phyloP scores from a whole-genome alignment of 2,797 vertebrate species.

The Arrhamphus sclerolepis region DNA sequence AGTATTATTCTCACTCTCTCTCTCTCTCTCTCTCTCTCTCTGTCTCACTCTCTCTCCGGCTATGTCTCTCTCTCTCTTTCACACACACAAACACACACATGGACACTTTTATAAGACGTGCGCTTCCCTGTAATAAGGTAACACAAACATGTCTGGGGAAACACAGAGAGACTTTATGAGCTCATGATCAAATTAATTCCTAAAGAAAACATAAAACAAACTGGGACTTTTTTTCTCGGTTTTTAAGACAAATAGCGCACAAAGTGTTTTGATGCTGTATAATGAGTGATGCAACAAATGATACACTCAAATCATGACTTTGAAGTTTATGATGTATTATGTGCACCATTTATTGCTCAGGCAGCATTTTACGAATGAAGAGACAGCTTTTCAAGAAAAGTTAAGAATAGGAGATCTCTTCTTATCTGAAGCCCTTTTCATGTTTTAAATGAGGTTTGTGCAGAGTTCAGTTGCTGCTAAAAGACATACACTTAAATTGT shows the following conservation, averaged over 20 bases:
- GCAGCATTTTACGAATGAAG: neutral
- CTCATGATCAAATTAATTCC: constrained; percentile 66
- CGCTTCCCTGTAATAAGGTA: constrained; percentile 78
- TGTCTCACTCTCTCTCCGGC: constrained; percentile 16
- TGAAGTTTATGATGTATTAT: constrained; percentile 21
- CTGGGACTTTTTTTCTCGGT: constrained; percentile 49
- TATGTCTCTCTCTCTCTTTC: constrained; percentile 11
- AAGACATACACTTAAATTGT: no score
- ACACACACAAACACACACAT: constrained; percentile 26
- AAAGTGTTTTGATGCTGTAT: neutral
- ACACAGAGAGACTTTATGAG: constrained; percentile 68
- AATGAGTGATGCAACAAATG: constrained; percentile 1
- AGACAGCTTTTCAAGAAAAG: neutral
- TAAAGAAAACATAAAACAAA: constrained; percentile 64
- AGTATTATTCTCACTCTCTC: constrained; percentile 35
- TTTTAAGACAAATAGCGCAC: constrained; percentile 23
- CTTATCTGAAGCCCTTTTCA: no score
- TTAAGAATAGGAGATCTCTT: neutral
- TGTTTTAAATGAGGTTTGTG: no score
- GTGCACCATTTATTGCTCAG: neutral
- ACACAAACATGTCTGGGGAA: constrained; percentile 73
- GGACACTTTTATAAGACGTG: constrained; percentile 65
- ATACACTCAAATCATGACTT: constrained; percentile 17
- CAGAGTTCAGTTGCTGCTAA: no score
- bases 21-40: constrained; percentile 40